A percentile compares a stretch with the other conserved stretches of the same genome.
These are phyloP conservation scores for Xerus rutilus DNA, from an alignment of 2,797 vertebrate species.

Conservation along the genomic window DNA sequence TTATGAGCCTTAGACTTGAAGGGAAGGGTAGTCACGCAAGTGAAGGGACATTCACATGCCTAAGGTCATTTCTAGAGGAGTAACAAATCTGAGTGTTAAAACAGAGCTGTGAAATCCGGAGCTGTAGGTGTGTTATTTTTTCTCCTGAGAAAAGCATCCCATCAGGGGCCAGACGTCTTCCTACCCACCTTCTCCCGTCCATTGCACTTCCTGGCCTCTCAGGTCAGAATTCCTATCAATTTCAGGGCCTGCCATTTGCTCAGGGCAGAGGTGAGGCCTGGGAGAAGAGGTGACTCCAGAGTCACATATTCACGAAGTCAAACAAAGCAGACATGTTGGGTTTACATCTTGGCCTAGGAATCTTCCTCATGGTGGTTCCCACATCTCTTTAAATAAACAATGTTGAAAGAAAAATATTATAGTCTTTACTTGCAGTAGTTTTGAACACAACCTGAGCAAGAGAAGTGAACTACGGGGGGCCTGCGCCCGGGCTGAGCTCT, in stretches of 20 bases:
- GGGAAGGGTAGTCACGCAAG: conserved; percentile 31
- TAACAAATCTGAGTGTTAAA: conserved; percentile 42
- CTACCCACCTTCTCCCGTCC: conserved; percentile 42
- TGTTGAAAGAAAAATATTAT: conserved; percentile 55
- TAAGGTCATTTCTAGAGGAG: not conserved
- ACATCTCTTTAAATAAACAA: conserved; percentile 80
- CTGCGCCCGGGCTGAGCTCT: not conserved
- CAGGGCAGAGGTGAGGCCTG: conserved; percentile 70
- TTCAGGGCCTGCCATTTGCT: conserved; percentile 53
- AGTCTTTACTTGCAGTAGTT: not conserved
- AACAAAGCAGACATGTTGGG: conserved; percentile 62
- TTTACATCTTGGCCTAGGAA: conserved; percentile 74
- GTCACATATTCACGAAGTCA: conserved; percentile 74
- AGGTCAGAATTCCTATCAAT: conserved; percentile 81
- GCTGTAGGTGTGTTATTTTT: conserved; percentile 33
- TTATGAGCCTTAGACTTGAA: conserved; percentile 10
- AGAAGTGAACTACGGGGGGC: not conserved
- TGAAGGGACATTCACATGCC: not conserved
- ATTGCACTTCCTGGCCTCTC: conserved; percentile 59
- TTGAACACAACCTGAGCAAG: conserved; percentile 30
- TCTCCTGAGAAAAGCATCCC: not conserved
- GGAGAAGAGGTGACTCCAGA: conserved; percentile 34
- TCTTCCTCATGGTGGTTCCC: conserved; percentile 62
- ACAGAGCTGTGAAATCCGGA: conserved; percentile 24
- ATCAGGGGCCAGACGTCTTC: not conserved